Evolutionary conservation across 2,113 vertebrate species (phyloP), one percentile per base, ranked within the genome.

Genomic region (Struthio camelus): DNA sequence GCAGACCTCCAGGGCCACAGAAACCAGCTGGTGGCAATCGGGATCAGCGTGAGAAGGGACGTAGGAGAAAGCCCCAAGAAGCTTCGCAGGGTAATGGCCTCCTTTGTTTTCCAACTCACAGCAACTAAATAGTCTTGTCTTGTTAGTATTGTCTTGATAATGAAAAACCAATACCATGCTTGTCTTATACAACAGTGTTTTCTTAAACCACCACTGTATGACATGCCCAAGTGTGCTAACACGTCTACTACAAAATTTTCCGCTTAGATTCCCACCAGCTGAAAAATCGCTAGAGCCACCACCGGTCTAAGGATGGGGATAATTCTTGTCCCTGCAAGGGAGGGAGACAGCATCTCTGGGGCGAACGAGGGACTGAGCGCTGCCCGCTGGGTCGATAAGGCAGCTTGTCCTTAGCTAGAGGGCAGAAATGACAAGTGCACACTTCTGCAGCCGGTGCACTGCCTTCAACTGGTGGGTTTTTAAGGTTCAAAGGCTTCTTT

Each of bases 11-110:
- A 6, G 17, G 62, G 58, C 8, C 46, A 13, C 15, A 15, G 36
- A 53, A 25, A 46, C 40, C 12, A 1, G 0, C 14, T 1, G 0
- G 12, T 24, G 28, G 14, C 67, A 20, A 1, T 32, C n/a, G 5
- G 4, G 56, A 9, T 30, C 56, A 42, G 34, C 53, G 18, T 6
- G 20, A 27, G n/a, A 53, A 53, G 58, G 30, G 42, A 25, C 17
- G 67, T 36, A n/a, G 82, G 54, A 61, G 83, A 51, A 19, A 19
- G 58, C 6, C 4, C 0, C 5, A 1, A 40, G 66, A 42, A 4
- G 5, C 23, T 48, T 56, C 9, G 9, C 44, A 28, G 51, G 1
- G 3, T 6, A 24, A 44, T 0, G 2, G n/a, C 32, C 62, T 59
- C 48, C 51, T 71, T 58, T 61, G 16, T 46, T 86, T n/a, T 28